phyloP scores from a whole-genome alignment of 2,888 invertebrate genomes.

The Drosophila formosana region DNA sequence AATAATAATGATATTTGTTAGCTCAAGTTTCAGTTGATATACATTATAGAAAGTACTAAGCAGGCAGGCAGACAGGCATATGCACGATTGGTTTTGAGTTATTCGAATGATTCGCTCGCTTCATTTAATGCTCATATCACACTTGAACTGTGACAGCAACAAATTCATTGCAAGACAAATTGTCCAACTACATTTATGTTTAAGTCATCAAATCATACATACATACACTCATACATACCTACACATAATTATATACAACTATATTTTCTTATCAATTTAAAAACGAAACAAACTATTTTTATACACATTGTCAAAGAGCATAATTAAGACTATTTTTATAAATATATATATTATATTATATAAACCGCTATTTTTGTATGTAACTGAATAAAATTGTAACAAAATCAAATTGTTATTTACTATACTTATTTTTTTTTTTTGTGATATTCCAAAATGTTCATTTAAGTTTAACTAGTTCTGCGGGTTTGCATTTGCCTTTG shows the following conservation, averaged over 20 bases:
- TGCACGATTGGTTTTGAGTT: slow-evolving; percentile 5
- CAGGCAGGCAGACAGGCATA: slow-evolving; percentile 8
- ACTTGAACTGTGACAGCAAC: slow-evolving; percentile 37
- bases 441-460: slow-evolving; percentile 14
- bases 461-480: slow-evolving; percentile 32
- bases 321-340: slow-evolving; percentile 65
- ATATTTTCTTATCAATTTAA: slow-evolving; percentile 52
- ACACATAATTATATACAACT: slow-evolving; percentile 33
- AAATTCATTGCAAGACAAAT: slow-evolving; percentile 18
- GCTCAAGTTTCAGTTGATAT: slow-evolving; percentile 35
- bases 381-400: slow-evolving; percentile 77
- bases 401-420: slow-evolving; percentile 63
- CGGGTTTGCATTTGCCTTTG: slow-evolving; percentile 42
- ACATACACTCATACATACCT: slow-evolving; percentile 20
- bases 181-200: slow-evolving; percentile 33
- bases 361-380: slow-evolving; percentile 75
- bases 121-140: slow-evolving; percentile 35
- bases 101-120: slow-evolving; percentile 7
- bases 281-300: slow-evolving; percentile 58
- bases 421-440: slow-evolving; percentile 12
- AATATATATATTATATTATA: slow-evolving; percentile 47
- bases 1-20: background rate
- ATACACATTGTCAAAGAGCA: slow-evolving; percentile 65
- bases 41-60: background rate
- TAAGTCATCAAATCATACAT: slow-evolving; percentile 22